Base-by-base conservation (phyloP, 1,140 invertebrate species). In the Mya arenaria region DNA sequence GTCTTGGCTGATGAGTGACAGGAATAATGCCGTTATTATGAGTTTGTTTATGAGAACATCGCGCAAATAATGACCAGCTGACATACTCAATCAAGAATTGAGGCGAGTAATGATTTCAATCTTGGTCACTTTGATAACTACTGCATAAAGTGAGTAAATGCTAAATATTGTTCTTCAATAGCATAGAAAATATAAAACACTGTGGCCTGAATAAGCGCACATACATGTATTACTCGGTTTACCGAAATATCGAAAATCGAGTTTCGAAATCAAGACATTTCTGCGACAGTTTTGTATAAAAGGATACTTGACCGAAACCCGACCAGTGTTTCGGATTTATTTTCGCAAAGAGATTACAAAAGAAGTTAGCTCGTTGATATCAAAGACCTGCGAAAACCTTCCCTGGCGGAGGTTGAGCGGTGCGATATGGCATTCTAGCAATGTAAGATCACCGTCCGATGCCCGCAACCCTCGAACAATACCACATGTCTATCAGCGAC, bases 401-500 rank as follows among this genome's bases (percentile, higher is more conserved):
- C 15, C 30, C 30, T 62, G 60, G 30, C 32, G 28, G 19, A 30
- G 5, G 19, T 15, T 2, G 19, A 62, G 19, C 25, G 3, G 60
- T 30, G 32, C 5, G 60, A 28, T 34, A 28, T 28, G 25, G 25
- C 19, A 62, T 62, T 62, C 60, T 62, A 15, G 60, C 32, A 34
- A 62, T 30, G 25, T 28, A 34, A n/a, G 39, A 78, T 78, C 62
- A 32, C 30, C 44, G n/a, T 17, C 44, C 28, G 23, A 25, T 48
- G 36, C 48, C 75, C 41, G 34, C 37, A 17, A 62, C 17, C 28
- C 36, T 44, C 41, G 44, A 78, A 78, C 62, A 78, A 78, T 78
- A 68, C 62, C 75, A 78, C 32, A 52, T 78, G 75, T 78, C 75
- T 68, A 78, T 78, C 75, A 66, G 52, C 44, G 8, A 78, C 56